Conservation (phyloP, 2,113 vertebrate genomes). For the Verasper variegatus region DNA sequence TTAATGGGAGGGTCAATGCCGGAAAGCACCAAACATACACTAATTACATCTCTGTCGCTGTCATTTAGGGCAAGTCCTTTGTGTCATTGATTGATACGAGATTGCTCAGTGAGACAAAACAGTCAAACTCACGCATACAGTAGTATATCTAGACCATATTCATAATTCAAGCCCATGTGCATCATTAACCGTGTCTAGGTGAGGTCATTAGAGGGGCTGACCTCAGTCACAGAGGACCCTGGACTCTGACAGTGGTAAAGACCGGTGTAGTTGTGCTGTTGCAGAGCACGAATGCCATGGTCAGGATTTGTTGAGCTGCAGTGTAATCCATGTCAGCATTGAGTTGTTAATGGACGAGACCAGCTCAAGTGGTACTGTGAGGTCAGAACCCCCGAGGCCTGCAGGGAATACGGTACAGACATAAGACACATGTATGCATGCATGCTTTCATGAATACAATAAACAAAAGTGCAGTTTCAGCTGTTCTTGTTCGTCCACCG, state of each 20-base stretch:
- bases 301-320: slow-evolving; percentile 29
- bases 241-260: not conserved
- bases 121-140: not conserved
- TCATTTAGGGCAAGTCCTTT: slow-evolving; percentile 25
- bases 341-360: slow-evolving; percentile 34
- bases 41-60: slow-evolving; percentile 28
- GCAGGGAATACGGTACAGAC: slow-evolving; percentile 3
- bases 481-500: not conserved
- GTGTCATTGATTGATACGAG: not conserved
- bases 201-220: not conserved
- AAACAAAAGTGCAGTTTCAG: not conserved
- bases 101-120: not conserved
- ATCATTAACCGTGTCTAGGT: not conserved
- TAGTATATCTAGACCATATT: not conserved
- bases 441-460: not conserved
- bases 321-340: slow-evolving; percentile 48
- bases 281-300: slow-evolving; percentile 19
- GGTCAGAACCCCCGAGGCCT: slow-evolving; percentile 5
- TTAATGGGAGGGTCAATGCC: slow-evolving; percentile 48
- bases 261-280: not conserved
- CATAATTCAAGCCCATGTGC: not conserved
- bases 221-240: not conserved
- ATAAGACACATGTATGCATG: not conserved
- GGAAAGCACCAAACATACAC: slow-evolving; percentile 20
- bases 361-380: slow-evolving; percentile 20